phyloP scores from a whole-genome alignment of 2,888 invertebrate species.

The Romanomermis culicivorax region DNA sequence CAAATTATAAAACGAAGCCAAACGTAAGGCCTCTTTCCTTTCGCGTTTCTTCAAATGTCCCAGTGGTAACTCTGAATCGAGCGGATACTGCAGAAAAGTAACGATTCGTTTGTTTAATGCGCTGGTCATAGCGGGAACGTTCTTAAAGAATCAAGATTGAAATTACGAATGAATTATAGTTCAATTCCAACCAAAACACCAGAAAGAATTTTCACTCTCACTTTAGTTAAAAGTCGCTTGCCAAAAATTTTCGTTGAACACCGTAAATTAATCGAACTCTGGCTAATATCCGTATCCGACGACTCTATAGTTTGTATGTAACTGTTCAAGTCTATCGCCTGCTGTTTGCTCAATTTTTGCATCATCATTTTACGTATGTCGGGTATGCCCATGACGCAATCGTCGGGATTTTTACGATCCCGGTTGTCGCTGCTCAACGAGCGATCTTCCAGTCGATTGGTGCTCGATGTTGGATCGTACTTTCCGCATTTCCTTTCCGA shows the following conservation, averaged over 20 bases:
- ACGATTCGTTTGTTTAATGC: slow-evolving; percentile 1
- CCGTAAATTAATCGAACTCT: background rate
- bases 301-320: background rate
- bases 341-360: background rate
- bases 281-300: slow-evolving; percentile 6
- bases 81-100: background rate
- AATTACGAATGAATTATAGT: background rate
- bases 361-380: background rate
- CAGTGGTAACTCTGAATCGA: background rate
- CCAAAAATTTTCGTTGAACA: background rate
- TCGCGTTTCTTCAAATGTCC: background rate
- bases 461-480: background rate
- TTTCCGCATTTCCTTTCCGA: background rate
- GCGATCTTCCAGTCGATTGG: background rate
- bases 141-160: background rate
- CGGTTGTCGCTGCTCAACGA: background rate
- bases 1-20: slow-evolving; percentile 3
- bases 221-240: background rate
- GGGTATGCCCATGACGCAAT: slow-evolving; percentile 9
- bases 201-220: background rate
- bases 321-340: background rate
- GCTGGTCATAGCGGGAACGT: background rate
- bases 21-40: slow-evolving; percentile 1
- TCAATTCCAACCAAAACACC: no score
- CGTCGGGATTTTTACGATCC: slow-evolving; percentile 3